phyloP scores from a whole-genome alignment of 1,140 invertebrate genomes.

The Drosophila auraria region DNA sequence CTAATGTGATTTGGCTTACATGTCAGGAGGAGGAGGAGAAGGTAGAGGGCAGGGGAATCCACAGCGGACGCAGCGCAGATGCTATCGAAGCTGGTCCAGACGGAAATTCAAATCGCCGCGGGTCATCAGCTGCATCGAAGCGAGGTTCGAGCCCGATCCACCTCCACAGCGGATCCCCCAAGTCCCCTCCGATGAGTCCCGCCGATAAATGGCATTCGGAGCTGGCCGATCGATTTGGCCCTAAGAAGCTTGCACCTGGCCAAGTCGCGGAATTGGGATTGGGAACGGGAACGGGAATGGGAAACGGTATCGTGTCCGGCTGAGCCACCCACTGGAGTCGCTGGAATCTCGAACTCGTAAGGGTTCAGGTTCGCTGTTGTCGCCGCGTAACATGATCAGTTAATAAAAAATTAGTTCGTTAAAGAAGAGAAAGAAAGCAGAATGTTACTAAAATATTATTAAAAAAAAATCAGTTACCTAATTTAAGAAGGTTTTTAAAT shows the following conservation, averaged over 20 bases:
- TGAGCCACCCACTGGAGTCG: constrained; percentile 1
- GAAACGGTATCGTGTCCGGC: background rate
- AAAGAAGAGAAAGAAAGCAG: background rate
- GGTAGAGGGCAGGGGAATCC: constrained; percentile 12
- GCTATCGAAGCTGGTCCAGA: constrained; percentile 55
- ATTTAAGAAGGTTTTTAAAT: too few relatives aligned
- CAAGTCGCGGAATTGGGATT: background rate
- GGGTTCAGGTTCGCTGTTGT: background rate
- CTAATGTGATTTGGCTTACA: constrained; percentile 68
- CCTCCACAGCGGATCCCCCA: constrained; percentile 15
- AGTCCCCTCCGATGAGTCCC: constrained; percentile 18
- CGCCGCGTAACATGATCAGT: background rate
- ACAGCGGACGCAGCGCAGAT: constrained; percentile 39
- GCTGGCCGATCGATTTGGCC: constrained; percentile 27
- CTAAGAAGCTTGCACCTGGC: constrained; percentile 51
- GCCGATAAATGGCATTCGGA: constrained; percentile 39
- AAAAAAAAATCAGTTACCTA: too few relatives aligned
- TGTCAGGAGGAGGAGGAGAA: constrained; percentile 12
- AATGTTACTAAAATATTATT: too few relatives aligned
- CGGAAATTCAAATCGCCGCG: constrained; percentile 67
- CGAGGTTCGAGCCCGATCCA: constrained; percentile 19
- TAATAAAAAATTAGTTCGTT: background rate
- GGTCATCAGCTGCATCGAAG: constrained; percentile 69
- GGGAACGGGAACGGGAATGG: background rate
- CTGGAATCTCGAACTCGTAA: background rate